Percentiles rank a stretch among this genome's conserved stretches.
These are phyloP conservation scores for Sclerurus mexicanus DNA, from an alignment of 2,113 vertebrate genomes.

Conservation along the genomic window DNA sequence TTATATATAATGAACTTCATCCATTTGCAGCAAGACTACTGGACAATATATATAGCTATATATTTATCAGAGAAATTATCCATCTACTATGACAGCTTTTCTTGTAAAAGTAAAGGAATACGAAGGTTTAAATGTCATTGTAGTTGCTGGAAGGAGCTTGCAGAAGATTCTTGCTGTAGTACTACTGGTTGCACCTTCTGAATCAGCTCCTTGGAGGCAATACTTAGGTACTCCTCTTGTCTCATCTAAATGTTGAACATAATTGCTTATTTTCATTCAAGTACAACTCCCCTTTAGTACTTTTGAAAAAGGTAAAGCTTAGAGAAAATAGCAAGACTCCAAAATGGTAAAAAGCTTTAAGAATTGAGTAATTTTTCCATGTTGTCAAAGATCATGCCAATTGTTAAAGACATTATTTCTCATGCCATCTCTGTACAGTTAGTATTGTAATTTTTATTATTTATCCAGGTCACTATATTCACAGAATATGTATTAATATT, in stretches of 20 bases:
- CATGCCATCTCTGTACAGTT: neutral
- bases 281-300: neutral
- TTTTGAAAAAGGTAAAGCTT: neutral
- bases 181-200: neutral
- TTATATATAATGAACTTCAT: neutral
- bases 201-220: neutral
- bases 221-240: neutral
- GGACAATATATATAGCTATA: neutral
- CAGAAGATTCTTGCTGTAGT: neutral
- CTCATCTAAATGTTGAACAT: neutral
- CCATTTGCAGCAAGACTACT: neutral
- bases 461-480: neutral
- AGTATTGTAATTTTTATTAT: neutral
- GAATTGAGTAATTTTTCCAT: neutral
- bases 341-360: neutral
- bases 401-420: neutral
- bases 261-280: neutral
- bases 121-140: neutral
- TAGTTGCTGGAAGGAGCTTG: neutral
- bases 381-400: neutral
- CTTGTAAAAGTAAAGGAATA: neutral
- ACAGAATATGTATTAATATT: neutral
- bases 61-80: neutral
- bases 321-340: neutral
- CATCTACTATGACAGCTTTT: neutral